Percentiles rank a stretch among this genome's conserved stretches.
Evolutionary conservation across 2,888 invertebrate genomes (phyloP).

Genomic region (Apamea sordens): DNA sequence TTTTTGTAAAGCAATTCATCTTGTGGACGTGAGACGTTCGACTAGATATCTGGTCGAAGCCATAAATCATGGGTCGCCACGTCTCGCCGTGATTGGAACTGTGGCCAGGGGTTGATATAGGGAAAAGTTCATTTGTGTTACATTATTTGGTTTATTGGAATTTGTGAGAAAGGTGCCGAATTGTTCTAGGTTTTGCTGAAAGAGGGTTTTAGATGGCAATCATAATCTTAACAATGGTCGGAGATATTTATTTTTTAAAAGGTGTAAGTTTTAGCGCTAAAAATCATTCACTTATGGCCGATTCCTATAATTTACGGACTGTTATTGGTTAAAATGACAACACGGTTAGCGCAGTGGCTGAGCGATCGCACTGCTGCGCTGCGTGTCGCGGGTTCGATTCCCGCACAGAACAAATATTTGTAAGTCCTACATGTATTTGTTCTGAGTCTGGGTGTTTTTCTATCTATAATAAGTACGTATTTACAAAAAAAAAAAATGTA

Average conservation of each 20-base stretch:
- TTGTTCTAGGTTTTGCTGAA: neutral
- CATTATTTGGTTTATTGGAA: constrained; percentile 26
- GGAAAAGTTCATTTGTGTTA: constrained; percentile 49
- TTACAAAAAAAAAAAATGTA: too few species aligned
- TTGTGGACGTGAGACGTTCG: constrained; percentile 59
- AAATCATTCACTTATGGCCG: too few species aligned
- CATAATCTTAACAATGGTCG: neutral
- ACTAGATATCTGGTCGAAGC: constrained; percentile 47
- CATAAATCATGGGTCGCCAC: constrained; percentile 71
- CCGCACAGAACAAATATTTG: too few species aligned
- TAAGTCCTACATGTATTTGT: too few species aligned
- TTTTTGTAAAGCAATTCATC: constrained; percentile 67
- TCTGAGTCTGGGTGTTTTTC: too few species aligned
- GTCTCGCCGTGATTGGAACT: constrained; percentile 48
- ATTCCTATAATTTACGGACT: too few species aligned
- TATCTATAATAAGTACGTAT: too few species aligned
- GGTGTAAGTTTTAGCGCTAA: neutral
- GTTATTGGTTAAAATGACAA: too few species aligned
- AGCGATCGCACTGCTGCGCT: too few species aligned
- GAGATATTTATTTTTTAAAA: too few species aligned
- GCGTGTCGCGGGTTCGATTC: too few species aligned
- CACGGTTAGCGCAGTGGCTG: too few species aligned
- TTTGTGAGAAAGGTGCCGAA: neutral
- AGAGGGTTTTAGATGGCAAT: neutral
- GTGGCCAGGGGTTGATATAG: constrained; percentile 30